Conservation (phyloP, 1,140 invertebrate species). For the Odontomachus brunneus region DNA sequence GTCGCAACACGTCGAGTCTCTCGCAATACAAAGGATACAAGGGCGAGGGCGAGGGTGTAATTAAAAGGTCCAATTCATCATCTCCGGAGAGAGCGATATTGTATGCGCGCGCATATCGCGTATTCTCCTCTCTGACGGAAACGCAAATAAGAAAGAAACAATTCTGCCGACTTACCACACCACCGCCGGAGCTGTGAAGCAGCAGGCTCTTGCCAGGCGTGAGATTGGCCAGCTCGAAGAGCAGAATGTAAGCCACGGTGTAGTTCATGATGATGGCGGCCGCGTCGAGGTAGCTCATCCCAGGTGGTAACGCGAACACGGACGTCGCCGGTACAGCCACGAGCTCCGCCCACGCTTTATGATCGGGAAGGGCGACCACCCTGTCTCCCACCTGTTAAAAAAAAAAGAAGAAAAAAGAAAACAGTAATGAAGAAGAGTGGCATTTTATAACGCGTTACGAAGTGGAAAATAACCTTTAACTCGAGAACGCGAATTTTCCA, state of each 20-base stretch:
- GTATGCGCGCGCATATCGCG: too few relatives aligned
- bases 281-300: slow-evolving; percentile 92
- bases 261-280: slow-evolving; percentile 95
- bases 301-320: slow-evolving; percentile 92
- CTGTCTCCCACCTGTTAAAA: slow-evolving; percentile 91
- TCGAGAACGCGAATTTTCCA: neutral
- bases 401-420: slow-evolving; percentile 62
- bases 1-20: neutral
- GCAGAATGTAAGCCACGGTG: slow-evolving; percentile 93
- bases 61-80: slow-evolving; percentile 44
- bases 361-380: slow-evolving; percentile 94
- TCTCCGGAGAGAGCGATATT: neutral
- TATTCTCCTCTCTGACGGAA: neutral
- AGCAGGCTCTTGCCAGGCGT: slow-evolving; percentile 92
- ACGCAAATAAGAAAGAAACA: slow-evolving; percentile 24
- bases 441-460: neutral
- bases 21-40: neutral
- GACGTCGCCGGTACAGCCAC: slow-evolving; percentile 91
- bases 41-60: neutral
- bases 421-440: neutral
- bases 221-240: slow-evolving; percentile 93
- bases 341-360: slow-evolving; percentile 94
- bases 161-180: slow-evolving; percentile 90
- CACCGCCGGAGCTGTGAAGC: slow-evolving; percentile 94
- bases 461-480: neutral